Evolutionary conservation across 2,888 invertebrate species (phyloP).

Genomic region (Chrysolina oricalcia): DNA sequence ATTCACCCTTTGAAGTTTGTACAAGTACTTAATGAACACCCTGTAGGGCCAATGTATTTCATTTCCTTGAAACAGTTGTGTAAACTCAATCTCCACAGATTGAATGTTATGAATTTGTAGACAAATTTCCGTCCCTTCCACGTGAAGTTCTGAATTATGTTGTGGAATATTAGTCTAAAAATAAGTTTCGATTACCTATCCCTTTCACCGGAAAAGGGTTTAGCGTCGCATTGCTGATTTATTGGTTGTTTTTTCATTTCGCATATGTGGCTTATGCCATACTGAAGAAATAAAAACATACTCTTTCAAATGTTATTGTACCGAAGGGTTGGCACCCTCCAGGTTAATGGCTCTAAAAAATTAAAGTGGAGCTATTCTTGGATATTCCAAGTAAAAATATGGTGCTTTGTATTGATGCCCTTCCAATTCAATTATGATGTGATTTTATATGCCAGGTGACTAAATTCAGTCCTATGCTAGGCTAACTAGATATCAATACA

Average conservation of each 20-base stretch:
- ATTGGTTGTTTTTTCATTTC: conserved; percentile 55
- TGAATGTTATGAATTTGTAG: conserved; percentile 18
- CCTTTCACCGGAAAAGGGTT: conserved; percentile 59
- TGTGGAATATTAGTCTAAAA: conserved; percentile 50
- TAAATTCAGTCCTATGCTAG: too few species aligned
- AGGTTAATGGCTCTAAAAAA: conserved; percentile 12
- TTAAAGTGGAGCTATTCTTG: neutral
- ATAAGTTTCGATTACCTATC: conserved; percentile 50
- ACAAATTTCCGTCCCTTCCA: conserved; percentile 39
- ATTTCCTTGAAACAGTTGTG: too few species aligned
- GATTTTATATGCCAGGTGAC: neutral
- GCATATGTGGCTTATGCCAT: conserved; percentile 51
- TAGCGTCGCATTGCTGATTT: conserved; percentile 60
- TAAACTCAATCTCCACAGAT: too few species aligned
- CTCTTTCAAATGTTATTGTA: conserved; percentile 31
- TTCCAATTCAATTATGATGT: too few species aligned
- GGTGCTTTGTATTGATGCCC: neutral
- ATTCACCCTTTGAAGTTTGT: too few species aligned
- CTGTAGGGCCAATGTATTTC: too few species aligned
- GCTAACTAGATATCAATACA: too few species aligned
- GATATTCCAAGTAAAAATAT: neutral
- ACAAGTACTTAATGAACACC: too few species aligned
- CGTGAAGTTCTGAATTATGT: conserved; percentile 34
- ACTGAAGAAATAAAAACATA: conserved; percentile 44
- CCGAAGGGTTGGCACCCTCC: conserved; percentile 42